Base-by-base conservation (phyloP, 2,113 vertebrate species). In the Ailuropoda melanoleuca region DNA sequence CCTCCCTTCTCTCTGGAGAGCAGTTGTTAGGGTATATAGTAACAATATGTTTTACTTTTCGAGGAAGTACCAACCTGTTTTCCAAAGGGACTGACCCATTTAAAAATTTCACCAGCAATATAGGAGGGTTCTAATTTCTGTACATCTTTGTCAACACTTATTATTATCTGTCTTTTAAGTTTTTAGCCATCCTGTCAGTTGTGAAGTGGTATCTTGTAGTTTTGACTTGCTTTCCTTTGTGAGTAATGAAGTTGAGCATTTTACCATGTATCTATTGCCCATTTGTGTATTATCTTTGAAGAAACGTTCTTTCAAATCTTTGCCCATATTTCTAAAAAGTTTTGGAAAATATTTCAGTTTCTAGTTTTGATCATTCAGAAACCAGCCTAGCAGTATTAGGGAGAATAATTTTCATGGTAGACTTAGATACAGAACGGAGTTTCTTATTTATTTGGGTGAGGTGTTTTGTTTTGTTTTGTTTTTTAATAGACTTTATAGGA, bases 261-360 rank as follows among this genome's bases (percentile, higher is more conserved):
- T 81, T 62, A 48, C 58, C 62, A 53, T 46, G 14, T 84, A 19
- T 4, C 58, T 46, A 14, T 31, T 75, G 80, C n/a, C 9, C 14
- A n/a, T 92, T 89, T 81, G n/a, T 77, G 2, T 46, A 77, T 23
- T 19, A 89, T 29, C 75, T 58, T 53, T 86, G 48, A 26, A 81
- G 50, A 86, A 58, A 92, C 50, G 29, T 46, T 37, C 68, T 29
- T 82, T 70, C 17, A 81, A 84, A 75, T 88, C 12, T 34, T 60
- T 92, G 37, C 13, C 48, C 26, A 10, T 48, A 77, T 58, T 74
- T 91, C 60, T 24, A 18, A 43, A 75, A 74, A 26, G 31, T 29
- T 86, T 78, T 46, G 23, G 55, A 64, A 92, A 94, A 88, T 43
- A 93, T 92, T 84, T 82, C 90, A 74, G 43, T n/a, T 87, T 88